These are phyloP conservation scores for Hirtodrosophila cameraria DNA, from an alignment of 2,888 invertebrate genomes.

Conservation along the genomic window DNA sequence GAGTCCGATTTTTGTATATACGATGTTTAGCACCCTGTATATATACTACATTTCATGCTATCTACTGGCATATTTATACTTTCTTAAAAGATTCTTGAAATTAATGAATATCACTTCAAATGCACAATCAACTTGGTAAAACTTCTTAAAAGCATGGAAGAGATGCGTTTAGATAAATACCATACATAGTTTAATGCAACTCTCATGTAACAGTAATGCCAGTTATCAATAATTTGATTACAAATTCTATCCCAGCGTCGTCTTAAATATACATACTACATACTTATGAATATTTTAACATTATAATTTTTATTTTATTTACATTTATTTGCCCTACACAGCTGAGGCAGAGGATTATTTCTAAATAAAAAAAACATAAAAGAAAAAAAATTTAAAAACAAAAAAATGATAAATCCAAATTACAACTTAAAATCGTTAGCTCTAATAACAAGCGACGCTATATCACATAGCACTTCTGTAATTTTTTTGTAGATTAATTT, in stretches of 20 bases:
- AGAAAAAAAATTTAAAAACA: constrained; percentile 22
- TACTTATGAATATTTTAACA: constrained; percentile 48
- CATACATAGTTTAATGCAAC: neutral
- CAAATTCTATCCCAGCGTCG: neutral
- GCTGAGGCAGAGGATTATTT: constrained; percentile 80
- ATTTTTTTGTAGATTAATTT: constrained; percentile 74
- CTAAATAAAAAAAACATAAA: constrained; percentile 54
- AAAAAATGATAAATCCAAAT: constrained; percentile 34
- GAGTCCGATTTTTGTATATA: constrained; percentile 15
- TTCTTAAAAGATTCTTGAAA: neutral
- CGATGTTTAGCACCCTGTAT: constrained; percentile 39
- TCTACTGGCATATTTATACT: constrained; percentile 1
- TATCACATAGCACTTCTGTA: constrained; percentile 70
- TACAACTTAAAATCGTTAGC: constrained; percentile 70
- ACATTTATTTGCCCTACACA: constrained; percentile 68
- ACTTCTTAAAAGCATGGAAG: constrained; percentile 24
- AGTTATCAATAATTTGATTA: neutral
- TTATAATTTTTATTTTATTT: constrained; percentile 64
- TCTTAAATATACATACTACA: constrained; percentile 12
- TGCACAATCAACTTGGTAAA: constrained; percentile 12
- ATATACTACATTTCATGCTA: constrained; percentile 33
- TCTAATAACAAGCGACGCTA: constrained; percentile 75
- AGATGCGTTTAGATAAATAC: neutral
- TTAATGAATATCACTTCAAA: constrained; percentile 4
- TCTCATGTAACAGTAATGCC: neutral